Base-by-base conservation (phyloP, 2,888 invertebrate genomes). In the Acleris laterana region DNA sequence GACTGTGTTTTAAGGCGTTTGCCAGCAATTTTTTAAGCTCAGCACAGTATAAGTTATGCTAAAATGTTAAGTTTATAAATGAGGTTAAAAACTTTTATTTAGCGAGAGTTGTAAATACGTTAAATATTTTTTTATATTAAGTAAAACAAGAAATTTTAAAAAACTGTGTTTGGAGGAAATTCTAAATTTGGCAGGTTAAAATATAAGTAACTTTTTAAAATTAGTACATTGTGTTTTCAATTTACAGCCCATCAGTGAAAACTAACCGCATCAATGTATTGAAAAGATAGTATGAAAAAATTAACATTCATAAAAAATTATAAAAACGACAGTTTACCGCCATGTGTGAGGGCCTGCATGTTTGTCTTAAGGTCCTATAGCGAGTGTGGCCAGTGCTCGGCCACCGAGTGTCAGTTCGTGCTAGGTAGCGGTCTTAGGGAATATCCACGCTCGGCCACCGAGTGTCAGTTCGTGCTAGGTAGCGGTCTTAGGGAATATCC, bases 401-500 rank as follows among this genome's bases (percentile, higher is more conserved):
- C 25, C 25, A 32, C 9, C 32, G 13, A 32, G 32, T 11, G 32
- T 38, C 55, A 55, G 60, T 60, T 20, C 49, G 64, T 55, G 64
- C 64, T 65, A 63, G 63, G 51, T 57, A 65, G 60, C 49, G 60
- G 64, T 70, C 69, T 69, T 77, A 74, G 73, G 74, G 74, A 72
- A 77, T 70, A 74, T 70, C 81, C 77, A 79, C 72, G 77, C 7
- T 42, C 38, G 20, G 57, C 25, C 25, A 32, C 9, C 32, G 13
- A 32, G 32, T 11, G 32, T 38, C 55, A 55, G 60, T 60, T 20
- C 49, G 64, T 55, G 64, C 64, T 65, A 63, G 63, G 51, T 57
- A 65, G 60, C 49, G 60, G 64, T 70, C 69, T 69, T 77, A 74
- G 73, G 74, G 74, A 72, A 77, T 70, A 74, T 70, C 81, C 77